Base-by-base conservation (phyloP, 2,113 vertebrate species). In the Urocolius indicus region DNA sequence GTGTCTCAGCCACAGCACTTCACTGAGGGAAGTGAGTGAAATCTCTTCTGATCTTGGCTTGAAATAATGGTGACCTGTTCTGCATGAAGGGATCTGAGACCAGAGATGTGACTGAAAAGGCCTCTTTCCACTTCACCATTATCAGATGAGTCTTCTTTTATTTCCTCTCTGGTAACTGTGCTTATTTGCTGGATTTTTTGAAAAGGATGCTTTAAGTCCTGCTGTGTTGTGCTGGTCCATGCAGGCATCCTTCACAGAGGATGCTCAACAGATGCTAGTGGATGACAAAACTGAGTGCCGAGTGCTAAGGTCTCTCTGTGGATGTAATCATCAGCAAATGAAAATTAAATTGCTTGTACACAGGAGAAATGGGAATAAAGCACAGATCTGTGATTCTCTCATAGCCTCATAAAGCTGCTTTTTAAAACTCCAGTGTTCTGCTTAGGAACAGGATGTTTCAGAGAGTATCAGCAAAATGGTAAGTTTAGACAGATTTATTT, bases 401-500 rank as follows among this genome's bases (percentile, higher is more conserved):
- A 6, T 65, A 83, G 63, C 58, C 24, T 94, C 80, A 46, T 92
- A 83, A 94, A 86, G 20, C 63, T 88, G 48, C 0, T 76, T 75
- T 94, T 87, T 81, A 9, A 21, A 86, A 86, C 55, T 58, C 38
- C 8, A 58, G 0, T 48, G 38, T 74, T 92, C 85, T 89, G 46
- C 68, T 84, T 81, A 67, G 84, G 83, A 86, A 90, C 92, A 94
- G 76, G 65, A 78, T 90, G 83, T 94, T 93, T 94, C 45, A 71
- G 76, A 52, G 57, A 74, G 20, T 66, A 69, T 73, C 59, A 80
- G 48, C 68, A 62, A 86, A 86, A 86, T 67, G 79, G 38, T 69
- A 77, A 89, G 69, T 90, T 88, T 55, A 94, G 90, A 52, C 75
- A 85, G 71, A 80, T 94, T 74, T 94, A 83, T 96, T 96, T 96